Base-by-base conservation (phyloP, 2,113 vertebrate species). In the Columbina picui region DNA sequence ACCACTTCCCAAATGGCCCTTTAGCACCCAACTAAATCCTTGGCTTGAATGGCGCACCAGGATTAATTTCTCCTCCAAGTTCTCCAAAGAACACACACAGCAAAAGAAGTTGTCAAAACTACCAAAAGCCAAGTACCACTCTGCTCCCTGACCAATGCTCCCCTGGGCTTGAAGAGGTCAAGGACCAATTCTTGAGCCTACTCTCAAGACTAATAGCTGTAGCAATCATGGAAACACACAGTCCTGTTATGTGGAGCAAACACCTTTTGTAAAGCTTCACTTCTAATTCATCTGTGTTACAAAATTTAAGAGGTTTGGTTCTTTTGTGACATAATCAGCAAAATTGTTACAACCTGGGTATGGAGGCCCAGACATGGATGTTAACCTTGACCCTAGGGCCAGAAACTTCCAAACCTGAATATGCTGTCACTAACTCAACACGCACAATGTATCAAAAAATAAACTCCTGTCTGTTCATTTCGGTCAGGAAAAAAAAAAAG, bases 381-480 rank as follows among this genome's bases (percentile, higher is more conserved):
- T 56, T 97, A 92, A 95, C 97, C 97, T 98, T 98, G 97, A 98
- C 89, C 96, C 73, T 10, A 0, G 10, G 69, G 90, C 79, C 81
- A 87, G 57, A 41, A 34, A 96, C 79, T 87, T 95, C 84, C 89
- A 82, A 97, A 87, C 90, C 87, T 80, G 96, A 96, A 94, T 87
- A 96, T n/a, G 56, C 91, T 97, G 97, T 96, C 94, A 95, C 79
- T 53, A 79, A 82, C 76, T 93, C 82, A 90, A 91, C 43, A 47
- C 71, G 88, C 68, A 92, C 93, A 90, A 97, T 97, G 93, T 81
- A 97, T 98, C 97, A 96, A 90, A 90, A 70, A 83, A 39, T 39
- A 93, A 87, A 38, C 74, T 76, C 55, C 67, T 61, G 2, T 11
- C 88, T 77, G 52, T 89, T 93, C 53, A 65, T 67, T 84, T 32